phyloP scores from a whole-genome alignment of 1,140 invertebrate genomes.

The Oedothorax gibbosus region DNA sequence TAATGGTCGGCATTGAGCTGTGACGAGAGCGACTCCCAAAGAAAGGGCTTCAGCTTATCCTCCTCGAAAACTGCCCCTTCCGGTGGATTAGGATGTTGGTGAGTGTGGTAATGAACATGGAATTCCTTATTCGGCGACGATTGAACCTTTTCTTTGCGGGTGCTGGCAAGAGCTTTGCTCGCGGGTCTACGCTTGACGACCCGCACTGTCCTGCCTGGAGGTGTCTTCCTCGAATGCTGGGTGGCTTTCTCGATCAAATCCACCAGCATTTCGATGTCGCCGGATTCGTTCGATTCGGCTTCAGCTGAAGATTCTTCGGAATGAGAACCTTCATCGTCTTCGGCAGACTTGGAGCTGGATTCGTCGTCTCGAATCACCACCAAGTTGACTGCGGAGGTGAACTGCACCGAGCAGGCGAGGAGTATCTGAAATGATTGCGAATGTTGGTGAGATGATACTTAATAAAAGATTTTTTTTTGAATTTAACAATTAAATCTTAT shows the following conservation, averaged over 20 bases:
- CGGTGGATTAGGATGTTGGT: slow-evolving; percentile 29
- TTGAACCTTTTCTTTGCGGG: slow-evolving; percentile 8
- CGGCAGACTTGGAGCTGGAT: slow-evolving; percentile 10
- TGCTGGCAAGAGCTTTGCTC: background rate
- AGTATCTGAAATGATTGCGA: background rate
- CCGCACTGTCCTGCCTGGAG: background rate
- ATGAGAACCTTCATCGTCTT: background rate
- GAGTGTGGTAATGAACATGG: slow-evolving; percentile 50
- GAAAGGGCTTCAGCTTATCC: slow-evolving; percentile 9
- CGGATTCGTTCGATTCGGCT: slow-evolving; percentile 19
- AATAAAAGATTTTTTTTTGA: background rate
- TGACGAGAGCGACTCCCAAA: background rate
- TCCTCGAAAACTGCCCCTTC: background rate
- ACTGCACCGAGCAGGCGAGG: background rate
- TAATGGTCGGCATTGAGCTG: slow-evolving; percentile 6
- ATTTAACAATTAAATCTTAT: background rate
- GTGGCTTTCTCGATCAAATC: slow-evolving; percentile 37
- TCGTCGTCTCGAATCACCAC: slow-evolving; percentile 33
- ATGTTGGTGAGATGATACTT: background rate
- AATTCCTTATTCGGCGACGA: slow-evolving; percentile 35
- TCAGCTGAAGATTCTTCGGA: background rate
- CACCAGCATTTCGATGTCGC: slow-evolving; percentile 43
- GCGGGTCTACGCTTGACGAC: background rate
- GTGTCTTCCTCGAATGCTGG: background rate
- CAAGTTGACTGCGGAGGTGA: slow-evolving; percentile 22